These are phyloP conservation scores for Todus mexicanus DNA, from an alignment of 2,797 vertebrate genomes.

Conservation along the genomic window DNA sequence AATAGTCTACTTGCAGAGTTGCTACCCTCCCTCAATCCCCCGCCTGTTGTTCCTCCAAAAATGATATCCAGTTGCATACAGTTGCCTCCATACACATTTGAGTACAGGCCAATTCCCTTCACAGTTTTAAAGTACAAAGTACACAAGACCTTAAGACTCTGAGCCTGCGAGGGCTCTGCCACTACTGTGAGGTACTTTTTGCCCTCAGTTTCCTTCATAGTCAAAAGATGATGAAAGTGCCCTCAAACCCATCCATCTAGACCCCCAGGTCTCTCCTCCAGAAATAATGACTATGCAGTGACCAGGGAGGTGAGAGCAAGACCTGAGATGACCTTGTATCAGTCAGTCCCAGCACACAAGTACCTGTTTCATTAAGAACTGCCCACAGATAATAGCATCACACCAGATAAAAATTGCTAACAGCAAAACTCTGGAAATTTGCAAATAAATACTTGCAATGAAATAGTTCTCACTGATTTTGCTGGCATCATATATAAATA, in stretches of 20 bases:
- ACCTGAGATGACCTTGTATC: not conserved
- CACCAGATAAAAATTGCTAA: not conserved
- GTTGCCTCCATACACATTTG: not conserved
- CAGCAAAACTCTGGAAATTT: not conserved
- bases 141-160: not conserved
- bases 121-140: not conserved
- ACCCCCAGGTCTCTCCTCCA: not conserved
- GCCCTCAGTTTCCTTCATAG: not conserved
- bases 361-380: not conserved
- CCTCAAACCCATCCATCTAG: not conserved
- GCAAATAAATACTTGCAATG: not conserved
- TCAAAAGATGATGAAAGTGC: not conserved
- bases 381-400: not conserved
- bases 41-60: fast-evolving
- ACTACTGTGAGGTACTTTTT: not conserved
- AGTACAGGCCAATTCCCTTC: not conserved
- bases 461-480: not conserved
- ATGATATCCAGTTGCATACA: not conserved
- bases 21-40: not conserved
- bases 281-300: not conserved
- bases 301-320: not conserved
- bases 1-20: not conserved
- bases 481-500: not conserved
- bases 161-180: not conserved
- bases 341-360: not conserved